A percentile compares a stretch with the other conserved stretches of the same genome.
Evolutionary conservation across 37 sponge, comb jelly and placozoan genomes (phyloP).

Genomic region (Eunapius fragilis): DNA sequence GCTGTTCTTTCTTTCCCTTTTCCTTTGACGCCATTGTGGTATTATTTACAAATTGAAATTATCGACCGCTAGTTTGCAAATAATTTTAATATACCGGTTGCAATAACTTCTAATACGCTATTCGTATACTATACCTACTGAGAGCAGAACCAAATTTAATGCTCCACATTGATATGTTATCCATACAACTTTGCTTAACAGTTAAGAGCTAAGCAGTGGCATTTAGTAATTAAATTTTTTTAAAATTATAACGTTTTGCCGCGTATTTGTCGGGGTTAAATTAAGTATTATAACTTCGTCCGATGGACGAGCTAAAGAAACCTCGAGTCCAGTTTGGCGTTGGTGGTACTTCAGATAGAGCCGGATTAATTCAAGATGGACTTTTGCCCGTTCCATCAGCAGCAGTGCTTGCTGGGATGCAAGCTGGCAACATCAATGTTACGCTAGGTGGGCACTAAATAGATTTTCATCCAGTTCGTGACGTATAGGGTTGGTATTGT

Average conservation of each 20-base stretch:
- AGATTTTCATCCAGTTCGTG: neutral
- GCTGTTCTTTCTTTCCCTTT: neutral
- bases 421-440: slow-evolving; percentile 85
- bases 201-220: no score
- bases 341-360: neutral
- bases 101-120: no score
- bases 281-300: neutral
- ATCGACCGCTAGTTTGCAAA: no score
- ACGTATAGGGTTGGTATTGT: no score
- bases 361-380: neutral
- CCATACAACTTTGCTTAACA: no score
- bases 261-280: neutral
- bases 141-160: no score
- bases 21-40: slow-evolving; percentile 18
- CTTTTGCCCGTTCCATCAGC: slow-evolving; percentile 17
- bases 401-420: slow-evolving; percentile 81
- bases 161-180: no score
- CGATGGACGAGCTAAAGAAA: neutral
- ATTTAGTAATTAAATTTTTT: no score
- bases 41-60: neutral
- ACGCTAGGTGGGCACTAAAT: slow-evolving; percentile 19
- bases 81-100: no score
- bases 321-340: neutral
- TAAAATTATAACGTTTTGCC: neutral
- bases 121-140: no score